A percentile compares a stretch with the other conserved stretches of the same genome.
Evolutionary conservation across 2,797 vertebrate species (phyloP).

Genomic region (Poeciliopsis paucimaculata): DNA sequence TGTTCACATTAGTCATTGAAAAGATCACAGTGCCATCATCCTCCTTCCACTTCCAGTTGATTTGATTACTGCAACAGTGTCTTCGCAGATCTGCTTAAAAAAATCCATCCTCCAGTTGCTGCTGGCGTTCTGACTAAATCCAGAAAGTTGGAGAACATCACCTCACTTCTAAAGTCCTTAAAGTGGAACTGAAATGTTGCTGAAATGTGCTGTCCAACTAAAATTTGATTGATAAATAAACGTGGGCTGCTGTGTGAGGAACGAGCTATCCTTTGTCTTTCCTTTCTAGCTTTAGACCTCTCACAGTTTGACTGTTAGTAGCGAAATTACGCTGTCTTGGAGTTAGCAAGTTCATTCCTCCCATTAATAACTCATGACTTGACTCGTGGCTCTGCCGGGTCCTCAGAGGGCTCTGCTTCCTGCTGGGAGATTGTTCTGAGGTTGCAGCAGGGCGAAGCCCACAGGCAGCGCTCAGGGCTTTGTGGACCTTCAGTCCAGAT

Average conservation of each 20-base stretch:
- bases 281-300: conserved; percentile 44
- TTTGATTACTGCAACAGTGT: no score
- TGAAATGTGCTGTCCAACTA: no score
- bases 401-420: conserved; percentile 21
- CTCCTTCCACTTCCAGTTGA: no score
- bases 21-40: no score
- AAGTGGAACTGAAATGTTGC: no score
- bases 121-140: no score
- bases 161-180: no score
- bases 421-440: conserved; percentile 22
- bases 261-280: background rate
- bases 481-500: background rate
- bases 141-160: no score
- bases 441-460: conserved; percentile 12
- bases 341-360: conserved; percentile 57
- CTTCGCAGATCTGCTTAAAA: no score
- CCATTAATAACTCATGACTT: conserved; percentile 60
- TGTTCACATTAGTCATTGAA: no score
- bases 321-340: conserved; percentile 45
- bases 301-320: conserved; percentile 27
- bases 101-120: no score
- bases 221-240: background rate
- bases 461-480: conserved; percentile 34
- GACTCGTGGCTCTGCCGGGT: conserved; percentile 12
- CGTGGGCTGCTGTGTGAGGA: background rate